phyloP scores from a whole-genome alignment of 2,113 vertebrate genomes.

The Ptychochromis oligacanthus region DNA sequence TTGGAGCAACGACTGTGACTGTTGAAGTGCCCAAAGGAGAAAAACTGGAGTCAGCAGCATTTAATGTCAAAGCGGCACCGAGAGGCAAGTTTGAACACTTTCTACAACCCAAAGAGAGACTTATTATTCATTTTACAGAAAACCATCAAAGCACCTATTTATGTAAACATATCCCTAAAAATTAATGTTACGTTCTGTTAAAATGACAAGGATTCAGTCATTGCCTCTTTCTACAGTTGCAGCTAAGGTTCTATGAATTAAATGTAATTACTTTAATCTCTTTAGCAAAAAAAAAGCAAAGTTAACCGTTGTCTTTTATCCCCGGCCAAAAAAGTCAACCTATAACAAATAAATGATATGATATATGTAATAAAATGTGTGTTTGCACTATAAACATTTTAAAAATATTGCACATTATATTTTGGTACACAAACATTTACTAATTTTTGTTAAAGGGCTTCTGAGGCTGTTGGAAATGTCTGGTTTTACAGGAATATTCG shows the following conservation, averaged over 20 bases:
- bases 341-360: not conserved
- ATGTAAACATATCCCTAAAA: not conserved
- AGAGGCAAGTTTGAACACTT: slow-evolving; percentile 76
- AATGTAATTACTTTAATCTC: not conserved
- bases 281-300: not conserved
- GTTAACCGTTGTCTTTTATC: not conserved
- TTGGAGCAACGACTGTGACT: slow-evolving; percentile 75
- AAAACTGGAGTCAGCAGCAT: slow-evolving; percentile 61
- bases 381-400: too few relatives aligned
- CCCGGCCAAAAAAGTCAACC: not conserved
- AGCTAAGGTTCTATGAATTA: not conserved
- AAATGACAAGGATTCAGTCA: not conserved
- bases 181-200: not conserved
- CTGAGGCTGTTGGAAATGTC: not conserved
- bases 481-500: not conserved
- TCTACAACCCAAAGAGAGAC: not conserved
- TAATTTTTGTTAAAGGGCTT: not conserved
- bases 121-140: not conserved
- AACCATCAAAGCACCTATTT: not conserved
- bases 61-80: slow-evolving; percentile 79
- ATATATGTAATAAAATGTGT: not conserved
- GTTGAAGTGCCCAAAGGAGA: slow-evolving; percentile 78
- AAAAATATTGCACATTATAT: not conserved
- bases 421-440: not conserved
- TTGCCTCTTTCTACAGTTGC: not conserved